A percentile compares a stretch with the other conserved stretches of the same genome.
phyloP scores from a whole-genome alignment of 2,113 vertebrate species.

The Aspidoscelis tigris region DNA sequence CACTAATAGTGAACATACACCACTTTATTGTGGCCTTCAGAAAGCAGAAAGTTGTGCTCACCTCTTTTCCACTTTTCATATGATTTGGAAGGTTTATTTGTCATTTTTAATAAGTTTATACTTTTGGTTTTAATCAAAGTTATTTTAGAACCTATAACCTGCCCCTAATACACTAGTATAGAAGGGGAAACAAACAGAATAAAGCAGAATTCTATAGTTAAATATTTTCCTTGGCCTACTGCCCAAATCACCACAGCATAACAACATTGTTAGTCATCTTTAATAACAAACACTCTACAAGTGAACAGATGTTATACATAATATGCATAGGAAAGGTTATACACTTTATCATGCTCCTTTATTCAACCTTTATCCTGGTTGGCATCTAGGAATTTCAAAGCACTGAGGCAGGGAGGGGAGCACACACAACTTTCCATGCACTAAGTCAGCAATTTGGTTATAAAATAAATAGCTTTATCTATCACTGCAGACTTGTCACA shows the following conservation, averaged over 20 bases:
- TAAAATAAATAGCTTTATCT: constrained; percentile 2
- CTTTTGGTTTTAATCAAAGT: too few species aligned
- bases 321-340: not conserved
- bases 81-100: too few species aligned
- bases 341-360: not conserved
- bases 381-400: constrained; percentile 49
- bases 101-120: too few species aligned
- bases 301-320: not conserved
- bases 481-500: constrained; percentile 56
- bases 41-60: too few species aligned
- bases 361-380: not conserved
- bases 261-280: constrained; percentile 22
- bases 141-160: not conserved
- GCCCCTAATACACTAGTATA: not conserved
- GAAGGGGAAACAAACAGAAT: not conserved
- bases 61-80: too few species aligned
- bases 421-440: constrained; percentile 57
- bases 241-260: not conserved
- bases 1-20: too few species aligned
- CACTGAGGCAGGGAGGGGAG: not conserved
- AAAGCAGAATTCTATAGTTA: not conserved
- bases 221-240: not conserved
- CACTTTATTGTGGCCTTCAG: too few species aligned
- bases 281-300: constrained; percentile 9
- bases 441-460: constrained; percentile 47